Evolutionary conservation across 2,797 vertebrate genomes (phyloP).

Genomic region (Bryconaethiops microstoma): DNA sequence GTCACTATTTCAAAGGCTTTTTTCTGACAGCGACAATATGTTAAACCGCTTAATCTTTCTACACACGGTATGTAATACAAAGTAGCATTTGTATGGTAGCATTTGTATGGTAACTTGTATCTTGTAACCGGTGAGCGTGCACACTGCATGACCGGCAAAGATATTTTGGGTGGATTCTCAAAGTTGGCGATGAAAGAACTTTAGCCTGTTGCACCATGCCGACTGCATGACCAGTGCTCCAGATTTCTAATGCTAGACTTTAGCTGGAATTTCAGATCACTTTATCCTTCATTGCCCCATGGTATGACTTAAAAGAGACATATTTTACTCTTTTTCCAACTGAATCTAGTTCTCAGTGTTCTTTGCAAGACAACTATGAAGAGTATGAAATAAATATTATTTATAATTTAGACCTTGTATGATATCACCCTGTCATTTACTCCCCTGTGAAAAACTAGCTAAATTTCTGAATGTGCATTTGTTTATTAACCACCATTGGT

Average conservation of each 20-base stretch:
- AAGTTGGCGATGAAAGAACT: neutral
- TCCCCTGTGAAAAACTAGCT: no score
- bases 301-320: neutral
- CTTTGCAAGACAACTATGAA: no score
- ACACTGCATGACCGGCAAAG: neutral
- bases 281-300: neutral
- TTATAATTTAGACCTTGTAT: no score
- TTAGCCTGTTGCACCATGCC: neutral
- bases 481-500: no score
- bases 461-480: no score
- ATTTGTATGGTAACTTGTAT: neutral
- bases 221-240: conserved; percentile 4
- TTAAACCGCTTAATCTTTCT: neutral
- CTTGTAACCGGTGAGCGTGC: neutral
- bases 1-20: neutral
- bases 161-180: conserved; percentile 10
- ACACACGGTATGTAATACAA: neutral
- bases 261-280: neutral
- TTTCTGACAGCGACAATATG: neutral
- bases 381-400: no score
- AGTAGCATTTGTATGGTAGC: neutral
- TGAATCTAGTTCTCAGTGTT: no score
- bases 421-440: no score
- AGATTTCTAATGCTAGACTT: neutral
- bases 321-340: neutral